Evolutionary conservation across 2,888 invertebrate genomes (phyloP).

Genomic region (Mycalesis mineus): DNA sequence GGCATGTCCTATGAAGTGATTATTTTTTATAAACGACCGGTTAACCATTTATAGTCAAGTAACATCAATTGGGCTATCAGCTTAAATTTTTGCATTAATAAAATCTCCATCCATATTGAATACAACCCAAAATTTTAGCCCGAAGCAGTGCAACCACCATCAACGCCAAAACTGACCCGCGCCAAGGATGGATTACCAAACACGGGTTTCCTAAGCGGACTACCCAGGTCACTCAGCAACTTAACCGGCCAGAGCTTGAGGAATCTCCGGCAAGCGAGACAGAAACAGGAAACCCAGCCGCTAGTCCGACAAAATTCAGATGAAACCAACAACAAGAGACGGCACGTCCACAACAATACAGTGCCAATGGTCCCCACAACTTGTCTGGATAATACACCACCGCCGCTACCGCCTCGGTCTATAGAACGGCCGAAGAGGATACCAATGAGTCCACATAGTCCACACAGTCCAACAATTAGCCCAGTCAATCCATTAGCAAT

Average conservation of each 20-base stretch:
- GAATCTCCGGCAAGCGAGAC: conserved; percentile 54
- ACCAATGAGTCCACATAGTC: conserved; percentile 45
- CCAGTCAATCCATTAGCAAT: conserved; percentile 46
- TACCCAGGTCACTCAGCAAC: conserved; percentile 69
- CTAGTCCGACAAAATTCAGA: conserved; percentile 56
- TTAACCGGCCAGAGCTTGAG: conserved; percentile 68
- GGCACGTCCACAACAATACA: conserved; percentile 53
- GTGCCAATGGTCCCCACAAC: conserved; percentile 66
- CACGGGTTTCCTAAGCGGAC: conserved; percentile 63
- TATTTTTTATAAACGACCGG: too few species aligned
- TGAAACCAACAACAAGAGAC: conserved; percentile 43
- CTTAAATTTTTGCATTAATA: not conserved
- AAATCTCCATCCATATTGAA: conserved; percentile 14
- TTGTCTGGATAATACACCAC: conserved; percentile 61
- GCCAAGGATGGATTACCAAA: conserved; percentile 36
- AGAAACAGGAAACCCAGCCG: conserved; percentile 48
- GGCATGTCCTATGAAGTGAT: too few species aligned
- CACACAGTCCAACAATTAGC: conserved; percentile 39
- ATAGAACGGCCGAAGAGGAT: conserved; percentile 51
- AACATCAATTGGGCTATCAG: too few species aligned
- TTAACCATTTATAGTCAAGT: too few species aligned
- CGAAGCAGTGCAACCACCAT: conserved; percentile 27
- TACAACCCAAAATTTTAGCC: conserved; percentile 22
- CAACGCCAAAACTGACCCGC: conserved; percentile 31
- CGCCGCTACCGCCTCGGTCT: conserved; percentile 57